Conservation (phyloP, 2,113 vertebrate genomes). For the Misgurnus anguillicaudatus region DNA sequence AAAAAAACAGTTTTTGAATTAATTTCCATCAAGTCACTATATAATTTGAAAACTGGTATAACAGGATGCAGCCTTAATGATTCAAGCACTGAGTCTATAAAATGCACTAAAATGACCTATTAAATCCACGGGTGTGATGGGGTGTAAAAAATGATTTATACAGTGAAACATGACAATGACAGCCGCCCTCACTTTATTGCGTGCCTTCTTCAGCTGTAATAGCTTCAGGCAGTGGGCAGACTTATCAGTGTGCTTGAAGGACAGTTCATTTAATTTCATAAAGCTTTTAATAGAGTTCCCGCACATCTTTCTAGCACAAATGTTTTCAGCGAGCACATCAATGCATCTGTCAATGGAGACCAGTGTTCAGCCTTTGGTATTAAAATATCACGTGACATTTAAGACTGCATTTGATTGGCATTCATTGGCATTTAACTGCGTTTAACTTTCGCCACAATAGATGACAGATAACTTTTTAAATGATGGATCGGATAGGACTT, state of each 20-base stretch:
- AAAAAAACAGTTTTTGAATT: background rate
- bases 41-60: background rate
- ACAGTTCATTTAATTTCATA: background rate
- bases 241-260: background rate
- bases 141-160: background rate
- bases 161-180: background rate
- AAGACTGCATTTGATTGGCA: background rate
- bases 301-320: background rate
- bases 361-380: background rate
- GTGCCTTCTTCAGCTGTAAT: background rate
- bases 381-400: constrained; percentile 13
- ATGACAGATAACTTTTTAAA: background rate
- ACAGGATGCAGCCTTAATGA: too few relatives aligned
- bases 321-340: background rate
- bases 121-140: background rate
- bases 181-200: background rate
- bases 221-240: background rate
- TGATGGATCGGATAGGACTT: background rate
- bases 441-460: background rate
- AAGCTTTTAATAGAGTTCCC: constrained; percentile 1
- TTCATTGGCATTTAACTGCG: background rate
- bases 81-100: background rate
- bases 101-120: background rate
- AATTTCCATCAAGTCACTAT: background rate
- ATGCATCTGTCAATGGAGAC: background rate